Conservation (phyloP, 2,797 vertebrate genomes). For the Coregonus sp. region DNA sequence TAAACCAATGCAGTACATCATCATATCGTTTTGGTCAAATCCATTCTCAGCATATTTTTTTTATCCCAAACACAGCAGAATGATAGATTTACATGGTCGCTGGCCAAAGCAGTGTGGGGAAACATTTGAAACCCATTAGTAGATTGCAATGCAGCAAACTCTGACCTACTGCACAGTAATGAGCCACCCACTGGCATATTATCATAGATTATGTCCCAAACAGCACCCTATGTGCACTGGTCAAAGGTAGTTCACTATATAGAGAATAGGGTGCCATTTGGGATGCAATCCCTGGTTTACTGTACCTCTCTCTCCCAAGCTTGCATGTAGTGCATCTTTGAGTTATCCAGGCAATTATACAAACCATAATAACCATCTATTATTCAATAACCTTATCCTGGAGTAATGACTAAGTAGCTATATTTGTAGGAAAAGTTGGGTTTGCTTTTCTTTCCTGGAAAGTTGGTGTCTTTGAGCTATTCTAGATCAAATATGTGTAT, state of each 20-base stretch:
- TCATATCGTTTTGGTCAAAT: conserved; percentile 26
- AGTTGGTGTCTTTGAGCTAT: not conserved
- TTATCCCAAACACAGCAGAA: conserved; percentile 14
- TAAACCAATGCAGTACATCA: conserved; percentile 22
- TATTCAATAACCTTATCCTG: no score
- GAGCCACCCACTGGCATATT: not conserved
- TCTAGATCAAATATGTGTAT: not conserved
- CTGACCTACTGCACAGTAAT: not conserved
- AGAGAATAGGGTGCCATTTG: not conserved
- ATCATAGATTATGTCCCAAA: conserved; percentile 1
- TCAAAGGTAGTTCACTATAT: not conserved
- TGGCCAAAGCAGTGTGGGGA: conserved; percentile 13
- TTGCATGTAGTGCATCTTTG: not conserved
- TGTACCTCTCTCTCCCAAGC: not conserved
- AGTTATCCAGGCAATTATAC: not conserved
- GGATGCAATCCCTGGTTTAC: not conserved
- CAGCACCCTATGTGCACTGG: not conserved
- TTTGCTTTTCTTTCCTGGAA: not conserved
- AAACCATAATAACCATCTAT: not conserved
- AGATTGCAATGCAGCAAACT: conserved; percentile 34
- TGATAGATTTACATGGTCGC: conserved; percentile 17
- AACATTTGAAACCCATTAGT: conserved; percentile 17
- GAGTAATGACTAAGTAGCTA: not conserved
- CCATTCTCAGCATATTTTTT: conserved; percentile 24
- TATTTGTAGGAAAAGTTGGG: not conserved